Conservation (phyloP, 1,140 invertebrate species). For the Asobara japonica region DNA sequence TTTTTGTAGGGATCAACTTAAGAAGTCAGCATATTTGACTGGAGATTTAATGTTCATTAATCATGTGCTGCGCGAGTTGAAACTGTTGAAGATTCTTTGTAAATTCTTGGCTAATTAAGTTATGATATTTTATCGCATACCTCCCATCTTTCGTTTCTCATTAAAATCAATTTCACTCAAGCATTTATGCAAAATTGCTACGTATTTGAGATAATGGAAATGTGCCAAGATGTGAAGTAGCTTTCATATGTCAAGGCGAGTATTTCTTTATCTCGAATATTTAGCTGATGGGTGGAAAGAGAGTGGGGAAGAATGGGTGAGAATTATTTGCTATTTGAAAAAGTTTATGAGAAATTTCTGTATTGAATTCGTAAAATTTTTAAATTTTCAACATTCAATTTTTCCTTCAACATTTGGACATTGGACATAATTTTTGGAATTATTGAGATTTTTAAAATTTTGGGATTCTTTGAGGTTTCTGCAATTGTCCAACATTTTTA, state of each 20-base stretch:
- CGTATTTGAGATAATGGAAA: background rate
- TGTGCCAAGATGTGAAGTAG: background rate
- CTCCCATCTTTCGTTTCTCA: background rate
- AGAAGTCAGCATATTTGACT: too few relatives aligned
- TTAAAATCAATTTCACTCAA: background rate
- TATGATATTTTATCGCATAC: background rate
- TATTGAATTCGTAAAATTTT: too few relatives aligned
- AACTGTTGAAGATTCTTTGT: background rate
- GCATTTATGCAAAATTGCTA: background rate
- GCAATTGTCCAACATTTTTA: too few relatives aligned
- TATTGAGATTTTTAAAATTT: too few relatives aligned
- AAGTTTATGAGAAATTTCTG: background rate
- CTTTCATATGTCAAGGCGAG: background rate
- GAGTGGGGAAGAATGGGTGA: background rate
- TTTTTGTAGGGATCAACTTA: too few relatives aligned
- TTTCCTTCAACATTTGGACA: too few relatives aligned
- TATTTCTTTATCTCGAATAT: background rate
- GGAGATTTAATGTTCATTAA: background rate
- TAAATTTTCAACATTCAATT: too few relatives aligned
- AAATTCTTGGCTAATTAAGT: background rate
- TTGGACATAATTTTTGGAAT: too few relatives aligned
- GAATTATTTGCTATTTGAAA: background rate
- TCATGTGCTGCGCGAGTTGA: too few relatives aligned
- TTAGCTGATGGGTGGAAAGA: background rate
- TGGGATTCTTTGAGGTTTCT: too few relatives aligned